A percentile compares a stretch with the other conserved stretches of the same genome.
Conservation (phyloP, 2,888 invertebrate genomes). For the Pachliopta kotzebuea region DNA sequence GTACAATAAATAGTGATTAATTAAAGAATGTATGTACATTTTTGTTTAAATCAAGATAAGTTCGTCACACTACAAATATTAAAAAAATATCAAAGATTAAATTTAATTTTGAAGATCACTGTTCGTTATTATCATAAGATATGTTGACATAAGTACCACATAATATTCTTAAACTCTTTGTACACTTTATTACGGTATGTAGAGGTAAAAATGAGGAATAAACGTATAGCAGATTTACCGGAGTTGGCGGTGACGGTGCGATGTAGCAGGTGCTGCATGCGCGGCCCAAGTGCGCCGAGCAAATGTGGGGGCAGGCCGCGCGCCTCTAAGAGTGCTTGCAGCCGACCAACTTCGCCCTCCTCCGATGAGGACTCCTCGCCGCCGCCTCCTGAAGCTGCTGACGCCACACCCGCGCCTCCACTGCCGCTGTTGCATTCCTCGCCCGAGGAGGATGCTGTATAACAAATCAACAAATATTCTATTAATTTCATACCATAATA, state of each 20-base stretch:
- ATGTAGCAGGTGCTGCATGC: conserved; percentile 97
- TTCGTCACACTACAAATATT: too few relatives aligned
- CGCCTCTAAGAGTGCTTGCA: conserved; percentile 96
- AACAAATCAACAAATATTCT: background rate
- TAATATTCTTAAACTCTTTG: too few relatives aligned
- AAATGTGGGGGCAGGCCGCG: conserved; percentile 97
- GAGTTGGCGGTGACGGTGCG: conserved; percentile 92
- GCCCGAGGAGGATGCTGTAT: conserved; percentile 62
- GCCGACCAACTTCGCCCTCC: conserved; percentile 96
- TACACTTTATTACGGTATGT: too few relatives aligned
- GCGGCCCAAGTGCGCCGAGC: conserved; percentile 96
- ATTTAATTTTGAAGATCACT: too few relatives aligned
- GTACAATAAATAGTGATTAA: too few relatives aligned
- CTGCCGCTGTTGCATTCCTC: conserved; percentile 55
- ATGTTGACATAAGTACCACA: too few relatives aligned
- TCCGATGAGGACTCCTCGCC: conserved; percentile 82
- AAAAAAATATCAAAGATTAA: too few relatives aligned
- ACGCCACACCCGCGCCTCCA: conserved; percentile 57
- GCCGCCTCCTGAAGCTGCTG: conserved; percentile 76
- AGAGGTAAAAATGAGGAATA: too few relatives aligned
- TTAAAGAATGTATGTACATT: too few relatives aligned
- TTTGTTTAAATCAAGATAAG: too few relatives aligned
- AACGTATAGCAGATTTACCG: conserved; percentile 40
- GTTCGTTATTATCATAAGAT: too few relatives aligned
- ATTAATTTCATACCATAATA: too few relatives aligned